Evolutionary conservation across 2,797 vertebrate species (phyloP).

Genomic region (Tragopan temminckii): DNA sequence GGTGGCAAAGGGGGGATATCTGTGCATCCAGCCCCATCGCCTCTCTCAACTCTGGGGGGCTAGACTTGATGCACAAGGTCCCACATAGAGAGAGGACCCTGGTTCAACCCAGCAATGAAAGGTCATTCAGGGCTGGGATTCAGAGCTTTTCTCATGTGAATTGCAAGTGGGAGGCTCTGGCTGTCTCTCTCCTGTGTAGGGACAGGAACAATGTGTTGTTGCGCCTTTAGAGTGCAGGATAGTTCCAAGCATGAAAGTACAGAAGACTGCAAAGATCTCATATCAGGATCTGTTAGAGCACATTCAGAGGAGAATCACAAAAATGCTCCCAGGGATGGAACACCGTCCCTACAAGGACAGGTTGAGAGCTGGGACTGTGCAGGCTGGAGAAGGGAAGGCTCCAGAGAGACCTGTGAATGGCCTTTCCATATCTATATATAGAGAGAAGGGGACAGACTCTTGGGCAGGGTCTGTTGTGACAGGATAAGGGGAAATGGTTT

Average conservation of each 20-base stretch:
- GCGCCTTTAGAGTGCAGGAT: rapidly evolving
- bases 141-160: not conserved
- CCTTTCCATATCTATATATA: no score
- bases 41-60: not conserved
- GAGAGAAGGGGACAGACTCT: no score
- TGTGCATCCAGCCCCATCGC: not conserved
- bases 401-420: no score
- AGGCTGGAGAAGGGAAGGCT: no score
- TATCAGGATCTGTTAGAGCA: no score
- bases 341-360: no score
- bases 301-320: no score
- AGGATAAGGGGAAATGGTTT: no score
- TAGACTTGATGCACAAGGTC: not conserved
- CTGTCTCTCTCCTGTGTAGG: rapidly evolving
- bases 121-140: not conserved
- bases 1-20: not conserved
- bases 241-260: not conserved
- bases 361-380: no score
- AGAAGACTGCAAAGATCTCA: not conserved
- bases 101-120: not conserved
- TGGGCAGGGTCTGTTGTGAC: no score
- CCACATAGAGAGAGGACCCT: not conserved
- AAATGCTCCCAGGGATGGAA: no score
- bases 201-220: not conserved
- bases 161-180: not conserved